Conservation (phyloP, 2,888 invertebrate genomes). For the Bimastos eiseni region DNA sequence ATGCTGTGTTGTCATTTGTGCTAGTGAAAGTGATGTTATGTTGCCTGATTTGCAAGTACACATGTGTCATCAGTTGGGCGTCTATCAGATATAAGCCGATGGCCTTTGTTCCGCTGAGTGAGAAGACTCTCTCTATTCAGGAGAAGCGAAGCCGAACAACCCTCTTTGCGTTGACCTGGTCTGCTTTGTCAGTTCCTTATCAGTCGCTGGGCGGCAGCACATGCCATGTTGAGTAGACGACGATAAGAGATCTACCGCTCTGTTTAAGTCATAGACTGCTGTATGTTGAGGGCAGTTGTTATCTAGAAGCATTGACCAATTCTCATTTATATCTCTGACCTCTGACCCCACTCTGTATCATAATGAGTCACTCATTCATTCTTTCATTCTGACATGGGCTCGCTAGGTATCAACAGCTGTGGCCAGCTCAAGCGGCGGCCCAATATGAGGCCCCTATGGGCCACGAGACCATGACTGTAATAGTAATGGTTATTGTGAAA, state of each 20-base stretch:
- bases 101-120: neutral
- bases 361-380: neutral
- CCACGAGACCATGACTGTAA: too few relatives aligned
- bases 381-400: neutral
- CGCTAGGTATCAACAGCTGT: too few relatives aligned
- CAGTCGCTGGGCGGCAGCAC: neutral
- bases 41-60: neutral
- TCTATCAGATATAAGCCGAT: neutral
- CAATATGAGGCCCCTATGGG: too few relatives aligned
- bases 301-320: neutral
- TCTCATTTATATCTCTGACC: neutral
- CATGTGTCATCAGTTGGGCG: neutral
- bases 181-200: neutral
- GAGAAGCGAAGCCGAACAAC: neutral
- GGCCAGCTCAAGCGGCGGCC: too few relatives aligned
- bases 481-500: too few relatives aligned
- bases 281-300: neutral
- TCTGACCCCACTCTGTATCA: neutral
- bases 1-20: neutral
- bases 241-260: too few relatives aligned
- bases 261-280: neutral
- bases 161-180: too few relatives aligned
- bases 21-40: too few relatives aligned
- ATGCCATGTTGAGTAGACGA: neutral
- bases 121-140: too few relatives aligned